Percentiles rank a stretch among this genome's conserved stretches.
Conservation (phyloP, 2,797 vertebrate species). For the Pampus argenteus region DNA sequence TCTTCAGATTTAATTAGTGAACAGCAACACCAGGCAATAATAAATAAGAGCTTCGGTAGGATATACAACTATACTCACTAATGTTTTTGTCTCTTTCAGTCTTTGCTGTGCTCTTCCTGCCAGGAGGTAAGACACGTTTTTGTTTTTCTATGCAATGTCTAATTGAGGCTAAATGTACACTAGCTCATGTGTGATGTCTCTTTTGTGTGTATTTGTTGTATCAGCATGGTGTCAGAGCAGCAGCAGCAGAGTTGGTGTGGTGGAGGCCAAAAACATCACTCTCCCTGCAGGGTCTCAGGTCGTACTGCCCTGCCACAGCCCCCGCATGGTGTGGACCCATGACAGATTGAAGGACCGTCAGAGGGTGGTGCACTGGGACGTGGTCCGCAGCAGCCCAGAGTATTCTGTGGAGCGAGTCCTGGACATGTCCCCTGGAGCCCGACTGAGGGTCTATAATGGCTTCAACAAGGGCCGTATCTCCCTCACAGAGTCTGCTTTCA, state of each 20-base stretch:
- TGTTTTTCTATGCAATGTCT: background rate
- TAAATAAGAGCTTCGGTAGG: background rate
- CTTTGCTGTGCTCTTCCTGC: slow-evolving; percentile 74
- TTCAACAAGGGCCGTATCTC: slow-evolving; percentile 89
- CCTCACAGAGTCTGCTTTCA: slow-evolving; percentile 87
- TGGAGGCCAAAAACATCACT: slow-evolving; percentile 88
- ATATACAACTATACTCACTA: slow-evolving; percentile 21
- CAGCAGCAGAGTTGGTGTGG: slow-evolving; percentile 73
- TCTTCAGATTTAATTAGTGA: slow-evolving; percentile 6
- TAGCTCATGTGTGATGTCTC: background rate
- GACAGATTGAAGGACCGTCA: slow-evolving; percentile 93
- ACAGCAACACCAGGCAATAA: background rate
- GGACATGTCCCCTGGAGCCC: slow-evolving; percentile 93
- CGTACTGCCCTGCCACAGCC: slow-evolving; percentile 90
- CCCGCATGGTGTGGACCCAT: slow-evolving; percentile 92
- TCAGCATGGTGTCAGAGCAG: slow-evolving; percentile 78
- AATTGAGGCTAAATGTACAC: background rate
- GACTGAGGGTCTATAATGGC: slow-evolving; percentile 89
- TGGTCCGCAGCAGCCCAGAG: slow-evolving; percentile 81
- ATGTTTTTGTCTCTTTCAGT: slow-evolving; percentile 76
- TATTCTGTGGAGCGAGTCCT: slow-evolving; percentile 88
- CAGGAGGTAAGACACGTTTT: slow-evolving; percentile 77
- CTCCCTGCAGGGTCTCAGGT: slow-evolving; percentile 82
- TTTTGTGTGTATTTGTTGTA: slow-evolving; percentile 18
- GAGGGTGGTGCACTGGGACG: slow-evolving; percentile 96